Evolutionary conservation across 2,888 invertebrate species (phyloP).

Genomic region (Volucella inflata): DNA sequence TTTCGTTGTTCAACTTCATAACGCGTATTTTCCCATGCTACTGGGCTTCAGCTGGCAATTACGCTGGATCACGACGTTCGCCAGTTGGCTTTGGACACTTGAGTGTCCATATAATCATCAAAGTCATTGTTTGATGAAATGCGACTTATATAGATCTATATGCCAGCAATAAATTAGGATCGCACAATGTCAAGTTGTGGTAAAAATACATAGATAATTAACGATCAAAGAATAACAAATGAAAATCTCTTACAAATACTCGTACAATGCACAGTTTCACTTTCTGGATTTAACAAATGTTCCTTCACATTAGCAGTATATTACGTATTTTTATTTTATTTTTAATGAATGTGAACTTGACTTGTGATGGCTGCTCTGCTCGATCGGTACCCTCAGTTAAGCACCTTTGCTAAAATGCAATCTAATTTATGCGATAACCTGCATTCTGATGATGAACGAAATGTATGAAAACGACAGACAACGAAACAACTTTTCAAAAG

Average conservation of each 20-base stretch:
- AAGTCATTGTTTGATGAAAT: slow-evolving; percentile 32
- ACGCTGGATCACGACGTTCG: slow-evolving; percentile 26
- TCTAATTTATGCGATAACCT: slow-evolving; percentile 55
- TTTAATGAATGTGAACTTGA: slow-evolving; percentile 56
- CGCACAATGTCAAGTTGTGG: slow-evolving; percentile 25
- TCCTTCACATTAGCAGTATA: neutral
- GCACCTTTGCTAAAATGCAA: slow-evolving; percentile 30
- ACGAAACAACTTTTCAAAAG: slow-evolving; percentile 61
- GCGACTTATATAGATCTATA: slow-evolving; percentile 12
- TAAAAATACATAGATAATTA: slow-evolving; percentile 1
- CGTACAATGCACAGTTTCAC: too few species aligned
- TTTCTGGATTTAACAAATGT: too few species aligned
- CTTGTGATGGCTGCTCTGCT: slow-evolving; percentile 11
- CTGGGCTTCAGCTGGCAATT: slow-evolving; percentile 20
- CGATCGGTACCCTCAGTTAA: slow-evolving; percentile 30
- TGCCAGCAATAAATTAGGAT: slow-evolving; percentile 18
- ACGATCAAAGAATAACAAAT: slow-evolving; percentile 13
- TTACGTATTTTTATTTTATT: slow-evolving; percentile 40
- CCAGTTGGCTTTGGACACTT: slow-evolving; percentile 24
- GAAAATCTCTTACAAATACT: slow-evolving; percentile 1
- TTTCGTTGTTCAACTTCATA: neutral
- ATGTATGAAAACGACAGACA: slow-evolving; percentile 6
- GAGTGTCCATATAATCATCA: slow-evolving; percentile 15
- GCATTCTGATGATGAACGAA: slow-evolving; percentile 13
- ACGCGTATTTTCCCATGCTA: slow-evolving; percentile 55